These are phyloP conservation scores for Nasalis larvatus DNA, from an alignment of 2,113 vertebrate genomes.

Conservation along the genomic window DNA sequence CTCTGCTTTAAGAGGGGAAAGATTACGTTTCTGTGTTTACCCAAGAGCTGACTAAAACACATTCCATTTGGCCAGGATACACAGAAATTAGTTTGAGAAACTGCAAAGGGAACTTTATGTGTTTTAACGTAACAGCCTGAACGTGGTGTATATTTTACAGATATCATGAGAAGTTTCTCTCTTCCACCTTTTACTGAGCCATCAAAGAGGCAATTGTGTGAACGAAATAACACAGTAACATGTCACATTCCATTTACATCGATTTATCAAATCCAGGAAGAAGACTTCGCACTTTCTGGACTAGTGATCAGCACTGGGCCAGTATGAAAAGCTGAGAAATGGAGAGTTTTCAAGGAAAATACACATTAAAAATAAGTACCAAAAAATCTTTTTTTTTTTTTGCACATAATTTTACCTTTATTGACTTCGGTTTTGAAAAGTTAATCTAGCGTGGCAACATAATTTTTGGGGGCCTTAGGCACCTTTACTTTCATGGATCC, in stretches of 20 bases:
- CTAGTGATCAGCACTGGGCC: not conserved
- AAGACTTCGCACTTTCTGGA: not conserved
- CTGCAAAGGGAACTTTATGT: constrained; percentile 32
- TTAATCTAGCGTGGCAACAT: not conserved
- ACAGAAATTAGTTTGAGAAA: constrained; percentile 45
- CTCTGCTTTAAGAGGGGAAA: constrained; percentile 37
- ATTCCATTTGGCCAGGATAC: constrained; percentile 62
- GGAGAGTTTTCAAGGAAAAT: constrained; percentile 36
- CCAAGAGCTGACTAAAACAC: constrained; percentile 52
- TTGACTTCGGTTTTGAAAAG: not conserved
- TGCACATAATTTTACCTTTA: not conserved
- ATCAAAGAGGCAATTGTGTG: constrained; percentile 53
- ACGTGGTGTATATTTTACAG: constrained; percentile 15
- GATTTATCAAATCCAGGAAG: constrained; percentile 47
- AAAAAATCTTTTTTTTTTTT: not conserved
- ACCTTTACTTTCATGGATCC: not conserved
- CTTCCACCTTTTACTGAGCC: constrained; percentile 45
- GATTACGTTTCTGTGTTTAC: constrained; percentile 58
- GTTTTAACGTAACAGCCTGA: constrained; percentile 36
- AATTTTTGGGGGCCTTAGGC: not conserved
- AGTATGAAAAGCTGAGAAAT: constrained; percentile 35
- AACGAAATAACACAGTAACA: constrained; percentile 38
- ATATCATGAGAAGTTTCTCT: constrained; percentile 31
- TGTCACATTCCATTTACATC: constrained; percentile 26
- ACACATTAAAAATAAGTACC: not conserved